A percentile compares a stretch with the other conserved stretches of the same genome.
These are phyloP conservation scores for Myopa tessellatipennis DNA, from an alignment of 2,888 invertebrate species.

Conservation along the genomic window DNA sequence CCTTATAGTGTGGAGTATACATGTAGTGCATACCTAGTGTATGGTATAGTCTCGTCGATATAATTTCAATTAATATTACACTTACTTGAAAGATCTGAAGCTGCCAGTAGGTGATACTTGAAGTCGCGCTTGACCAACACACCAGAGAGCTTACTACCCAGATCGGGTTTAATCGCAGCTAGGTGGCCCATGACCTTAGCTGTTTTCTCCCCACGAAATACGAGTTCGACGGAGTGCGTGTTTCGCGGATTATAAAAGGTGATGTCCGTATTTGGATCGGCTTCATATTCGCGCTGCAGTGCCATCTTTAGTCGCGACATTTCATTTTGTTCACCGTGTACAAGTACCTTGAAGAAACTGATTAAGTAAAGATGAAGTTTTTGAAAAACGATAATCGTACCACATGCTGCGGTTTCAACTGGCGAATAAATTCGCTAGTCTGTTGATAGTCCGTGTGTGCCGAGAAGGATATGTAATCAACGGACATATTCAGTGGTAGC, in stretches of 20 bases:
- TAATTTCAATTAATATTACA: too few relatives aligned
- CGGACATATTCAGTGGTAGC: constrained; percentile 95
- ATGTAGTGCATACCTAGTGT: background rate
- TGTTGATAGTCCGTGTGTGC: constrained; percentile 83
- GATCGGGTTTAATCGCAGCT: constrained; percentile 84
- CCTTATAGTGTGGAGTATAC: background rate
- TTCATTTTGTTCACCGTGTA: constrained; percentile 99
- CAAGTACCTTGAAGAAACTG: constrained; percentile 65
- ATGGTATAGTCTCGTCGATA: too few relatives aligned
- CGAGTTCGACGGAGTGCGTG: constrained; percentile 90
- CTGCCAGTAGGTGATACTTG: constrained; percentile 94
- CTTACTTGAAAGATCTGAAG: constrained; percentile 84
- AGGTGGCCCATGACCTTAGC: constrained; percentile 97
- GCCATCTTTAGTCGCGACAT: constrained; percentile 97
- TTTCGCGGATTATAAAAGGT: constrained; percentile 96
- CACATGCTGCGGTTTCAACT: constrained; percentile 94
- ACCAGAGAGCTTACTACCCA: constrained; percentile 86
- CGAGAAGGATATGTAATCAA: constrained; percentile 99
- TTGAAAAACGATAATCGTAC: constrained; percentile 68
- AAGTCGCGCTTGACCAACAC: constrained; percentile 97
- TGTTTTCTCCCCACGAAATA: constrained; percentile 97
- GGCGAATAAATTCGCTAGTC: constrained; percentile 95
- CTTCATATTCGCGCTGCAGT: constrained; percentile 80
- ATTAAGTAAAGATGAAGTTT: background rate
- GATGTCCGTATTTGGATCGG: constrained; percentile 81